Conservation (phyloP, 92 coral and sea anemone genomes). For the Montipora capitata region DNA sequence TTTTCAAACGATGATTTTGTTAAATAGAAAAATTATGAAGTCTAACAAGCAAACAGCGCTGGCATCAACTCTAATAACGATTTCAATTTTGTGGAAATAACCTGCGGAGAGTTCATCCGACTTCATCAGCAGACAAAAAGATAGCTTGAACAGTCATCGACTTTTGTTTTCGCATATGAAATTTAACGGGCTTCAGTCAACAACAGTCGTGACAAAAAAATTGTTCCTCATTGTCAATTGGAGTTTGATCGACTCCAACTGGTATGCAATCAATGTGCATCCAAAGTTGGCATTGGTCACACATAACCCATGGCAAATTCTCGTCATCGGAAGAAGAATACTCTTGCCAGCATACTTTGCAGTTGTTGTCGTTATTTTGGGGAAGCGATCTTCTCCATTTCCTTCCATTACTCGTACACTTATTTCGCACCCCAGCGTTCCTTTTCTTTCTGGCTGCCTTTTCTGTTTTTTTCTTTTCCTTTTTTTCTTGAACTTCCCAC, state of each 20-base stretch:
- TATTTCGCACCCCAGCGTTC: background rate
- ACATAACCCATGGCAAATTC: conserved; percentile 39
- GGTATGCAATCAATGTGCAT: conserved; percentile 72
- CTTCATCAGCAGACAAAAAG: no score
- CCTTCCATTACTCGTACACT: conserved; percentile 6
- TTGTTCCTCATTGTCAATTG: conserved; percentile 38
- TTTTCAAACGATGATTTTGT: no score
- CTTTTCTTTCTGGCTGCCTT: conserved; percentile 10
- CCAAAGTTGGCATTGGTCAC: conserved; percentile 47
- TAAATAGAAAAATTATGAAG: no score
- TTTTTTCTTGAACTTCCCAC: conserved; percentile 44
- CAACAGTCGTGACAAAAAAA: conserved; percentile 54
- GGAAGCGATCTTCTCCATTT: background rate
- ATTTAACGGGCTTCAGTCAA: background rate
- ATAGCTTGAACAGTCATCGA: no score
- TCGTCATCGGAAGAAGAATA: conserved; percentile 40
- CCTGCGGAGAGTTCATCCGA: no score
- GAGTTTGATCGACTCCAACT: conserved; percentile 38
- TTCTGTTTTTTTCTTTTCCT: conserved; percentile 8
- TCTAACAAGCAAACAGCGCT: no score
- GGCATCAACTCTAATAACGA: no score
- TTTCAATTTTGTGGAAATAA: no score
- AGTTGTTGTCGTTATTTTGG: conserved; percentile 11
- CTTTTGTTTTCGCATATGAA: no score
- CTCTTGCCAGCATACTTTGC: conserved; percentile 32